Evolutionary conservation across 2,113 vertebrate genomes (phyloP).

Genomic region (Hiodon tergisus): DNA sequence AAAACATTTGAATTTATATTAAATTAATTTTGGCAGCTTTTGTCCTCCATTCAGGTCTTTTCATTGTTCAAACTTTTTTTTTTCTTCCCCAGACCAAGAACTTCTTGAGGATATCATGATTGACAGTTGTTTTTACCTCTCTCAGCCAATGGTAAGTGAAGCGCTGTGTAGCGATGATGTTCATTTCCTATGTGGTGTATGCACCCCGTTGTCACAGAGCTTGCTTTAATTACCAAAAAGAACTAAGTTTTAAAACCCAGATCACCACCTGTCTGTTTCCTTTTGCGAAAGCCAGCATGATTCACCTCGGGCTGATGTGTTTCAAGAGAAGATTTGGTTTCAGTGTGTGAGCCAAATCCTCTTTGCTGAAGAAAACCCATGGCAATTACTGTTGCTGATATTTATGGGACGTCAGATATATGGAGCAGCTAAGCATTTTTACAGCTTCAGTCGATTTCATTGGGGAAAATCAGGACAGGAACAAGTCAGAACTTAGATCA

Average conservation of each 20-base stretch:
- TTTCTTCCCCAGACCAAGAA: slow-evolving; percentile 73
- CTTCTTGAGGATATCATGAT: slow-evolving; percentile 81
- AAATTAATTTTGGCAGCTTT: no score
- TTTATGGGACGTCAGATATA: slow-evolving; percentile 16
- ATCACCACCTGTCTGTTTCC: not conserved
- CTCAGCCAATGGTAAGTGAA: slow-evolving; percentile 73
- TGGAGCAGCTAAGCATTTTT: not conserved
- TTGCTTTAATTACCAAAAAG: no score
- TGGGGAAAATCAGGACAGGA: not conserved
- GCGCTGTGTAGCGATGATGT: slow-evolving; percentile 1
- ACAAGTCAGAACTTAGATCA: not conserved
- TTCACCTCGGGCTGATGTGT: slow-evolving; percentile 7
- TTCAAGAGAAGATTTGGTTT: slow-evolving; percentile 9
- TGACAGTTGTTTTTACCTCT: slow-evolving; percentile 69
- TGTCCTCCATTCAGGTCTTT: no score
- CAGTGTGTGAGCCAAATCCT: not conserved
- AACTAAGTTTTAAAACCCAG: no score
- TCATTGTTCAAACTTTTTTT: slow-evolving; percentile 25
- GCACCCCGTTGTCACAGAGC: no score
- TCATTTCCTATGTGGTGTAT: no score
- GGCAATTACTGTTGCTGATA: slow-evolving; percentile 8
- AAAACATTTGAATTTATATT: no score
- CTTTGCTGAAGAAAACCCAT: slow-evolving; percentile 6
- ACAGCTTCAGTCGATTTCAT: not conserved
- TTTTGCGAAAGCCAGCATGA: not conserved